Evolutionary conservation across 2,888 invertebrate genomes (phyloP), one percentile per base, ranked within the genome.

Genomic region (Anoplius nigerrimus): DNA sequence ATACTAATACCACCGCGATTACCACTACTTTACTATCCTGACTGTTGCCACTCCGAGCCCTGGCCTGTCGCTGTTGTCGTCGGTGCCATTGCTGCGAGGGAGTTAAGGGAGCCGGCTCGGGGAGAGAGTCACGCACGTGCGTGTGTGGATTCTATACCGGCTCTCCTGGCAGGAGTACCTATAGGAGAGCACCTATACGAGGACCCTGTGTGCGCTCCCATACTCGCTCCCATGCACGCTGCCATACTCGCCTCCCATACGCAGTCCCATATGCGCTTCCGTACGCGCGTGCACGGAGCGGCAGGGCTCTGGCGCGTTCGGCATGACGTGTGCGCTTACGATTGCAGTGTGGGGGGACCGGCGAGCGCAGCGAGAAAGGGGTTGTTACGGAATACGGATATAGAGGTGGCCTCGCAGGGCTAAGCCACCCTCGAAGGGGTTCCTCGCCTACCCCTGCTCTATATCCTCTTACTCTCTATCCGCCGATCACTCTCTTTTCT

Each of bases 341-440:
- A 60, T 72, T 66, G 68, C 68, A 62, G 59, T 58, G n/a, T n/a
- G n/a, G n/a, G n/a, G 34, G 34, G 34, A 13, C 1, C 34, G 66
- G 68, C 46, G 42, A 52, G 63, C 48, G 60, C 60, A 42, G 62
- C 65, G 63, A 62, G 72, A 69, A 72, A 70, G 67, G 74, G 75
- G 69, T 72, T 72, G 74, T 67, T 57, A 64, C 71, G 59, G 6
- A 20, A 20, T 48, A 48, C 48, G 72, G 75, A 73, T 71, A 69
- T 57, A 69, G 63, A 68, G 69, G 64, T 73, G 73, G 69, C 77
- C 71, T 71, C 71, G 73, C 70, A 75, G 77, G 77, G 73, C 69
- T 71, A 67, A 70, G 69, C 64, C 71, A 66, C 64, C 62, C 68
- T 69, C 64, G 71, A 66, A 73, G 71, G 77, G 77, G 77, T 68